These are phyloP conservation scores for Diarsia rubi DNA, from an alignment of 2,888 invertebrate genomes.

Conservation along the genomic window DNA sequence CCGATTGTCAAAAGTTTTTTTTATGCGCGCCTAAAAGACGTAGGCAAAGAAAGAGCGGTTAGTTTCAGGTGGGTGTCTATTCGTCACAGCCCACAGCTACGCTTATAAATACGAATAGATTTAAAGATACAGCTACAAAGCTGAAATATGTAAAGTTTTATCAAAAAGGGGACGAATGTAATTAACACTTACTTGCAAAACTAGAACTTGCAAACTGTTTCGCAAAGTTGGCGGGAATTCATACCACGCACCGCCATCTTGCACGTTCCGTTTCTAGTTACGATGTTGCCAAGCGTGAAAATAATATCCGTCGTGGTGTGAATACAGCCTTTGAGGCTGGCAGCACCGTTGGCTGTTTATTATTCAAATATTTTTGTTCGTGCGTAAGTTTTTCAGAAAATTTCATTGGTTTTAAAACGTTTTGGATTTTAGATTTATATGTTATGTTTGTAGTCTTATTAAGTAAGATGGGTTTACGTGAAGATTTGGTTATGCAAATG, in stretches of 20 bases:
- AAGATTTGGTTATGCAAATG: conserved; percentile 33
- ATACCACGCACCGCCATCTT: conserved; percentile 66
- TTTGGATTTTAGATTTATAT: conserved; percentile 8
- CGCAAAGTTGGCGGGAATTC: conserved; percentile 67
- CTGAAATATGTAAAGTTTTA: conserved; percentile 55
- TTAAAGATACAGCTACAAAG: conserved; percentile 10
- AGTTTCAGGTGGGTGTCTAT: neutral
- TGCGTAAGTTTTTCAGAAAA: conserved; percentile 66
- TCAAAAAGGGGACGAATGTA: conserved; percentile 61
- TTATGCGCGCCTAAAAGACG: neutral
- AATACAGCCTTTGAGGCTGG: conserved; percentile 84
- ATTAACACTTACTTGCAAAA: conserved; percentile 65
- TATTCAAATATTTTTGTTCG: conserved; percentile 73
- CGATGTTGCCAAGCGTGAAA: conserved; percentile 86
- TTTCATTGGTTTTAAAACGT: conserved; percentile 26
- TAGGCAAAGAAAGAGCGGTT: neutral
- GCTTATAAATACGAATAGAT: conserved; percentile 12
- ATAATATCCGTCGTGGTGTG: conserved; percentile 85
- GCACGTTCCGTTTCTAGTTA: conserved; percentile 83
- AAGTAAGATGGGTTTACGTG: neutral
- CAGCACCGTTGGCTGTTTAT: conserved; percentile 71
- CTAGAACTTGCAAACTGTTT: conserved; percentile 66
- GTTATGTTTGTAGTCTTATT: neutral
- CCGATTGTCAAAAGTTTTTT: neutral
- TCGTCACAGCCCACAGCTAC: neutral